Base-by-base conservation (phyloP, 1,140 invertebrate genomes). In the Chelonus insularis region DNA sequence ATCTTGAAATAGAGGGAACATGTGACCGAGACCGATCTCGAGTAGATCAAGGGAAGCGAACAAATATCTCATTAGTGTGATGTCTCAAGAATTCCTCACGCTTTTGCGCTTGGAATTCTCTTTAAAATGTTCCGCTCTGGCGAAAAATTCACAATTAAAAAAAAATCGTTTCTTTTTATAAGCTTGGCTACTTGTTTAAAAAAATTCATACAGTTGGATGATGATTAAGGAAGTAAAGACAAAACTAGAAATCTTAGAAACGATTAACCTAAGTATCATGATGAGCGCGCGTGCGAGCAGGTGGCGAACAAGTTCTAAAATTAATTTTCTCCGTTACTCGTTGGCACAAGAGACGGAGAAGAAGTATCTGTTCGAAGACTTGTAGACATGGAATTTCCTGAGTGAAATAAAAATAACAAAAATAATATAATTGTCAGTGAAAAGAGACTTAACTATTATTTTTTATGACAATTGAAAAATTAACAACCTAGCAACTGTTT, bases 271-370 rank as follows among this genome's bases (percentile, higher is more conserved):
- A 14, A 29, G 23, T 57, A 36, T 39, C 54, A 32, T 56, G 37
- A 41, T 4, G n/a, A 51, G 45, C 23, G 61, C 34, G 43, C 32
- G 39, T 45, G 8, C 18, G 58, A 64, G 63, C 63, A 64, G 63
- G 63, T 64, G 63, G 58, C 63, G 63, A 57, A 43, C 14, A 57
- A 41, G 51, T 63, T 63, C 63, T 64, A 64, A 61, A 64, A 60
- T 64, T 64, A 64, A 57, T 57, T 57, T 50, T 51, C 21, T 47
- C 59, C 29, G 54, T 34, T 34, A 41, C 43, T 59, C 34, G 25
- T 59, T 23, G 47, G 14, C 39, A 18, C 32, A n/a, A n/a, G n/a
- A 39, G 16, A 43, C 41, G 8, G 8, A 8, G 14, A 43, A 43
- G 8, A 16, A 16, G 16, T 43, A 14, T 7, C 7, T 43, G 12